Evolutionary conservation across 2,113 vertebrate species (phyloP), one percentile per base, ranked within the genome.

Genomic region (Euleptes europaea): DNA sequence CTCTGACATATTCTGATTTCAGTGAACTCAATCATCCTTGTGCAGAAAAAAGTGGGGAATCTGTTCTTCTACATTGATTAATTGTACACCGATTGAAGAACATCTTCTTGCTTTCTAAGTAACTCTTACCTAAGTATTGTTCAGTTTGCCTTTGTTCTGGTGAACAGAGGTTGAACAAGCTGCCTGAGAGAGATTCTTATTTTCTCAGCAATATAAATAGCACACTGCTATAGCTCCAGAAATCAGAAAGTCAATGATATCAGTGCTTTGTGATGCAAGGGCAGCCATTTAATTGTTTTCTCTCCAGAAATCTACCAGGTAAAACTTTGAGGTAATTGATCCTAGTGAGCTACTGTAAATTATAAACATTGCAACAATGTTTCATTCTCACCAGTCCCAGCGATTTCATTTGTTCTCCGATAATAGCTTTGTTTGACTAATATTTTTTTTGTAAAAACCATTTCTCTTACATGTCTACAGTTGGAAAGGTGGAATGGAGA

Each of bases 331-430:
- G 35, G 63, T 69, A 91, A 91, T 33, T 89, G 78, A 60, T 70
- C 69, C 47, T 44, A 88, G 89, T 15, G 38, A 88, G 89, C n/a
- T 8, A 28, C 73, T 69, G 57, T 88, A 5, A 90, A 87, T 80
- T 83, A 89, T 79, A 92, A 94, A 91, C 92, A 90, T 69, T 87
- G 83, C 80, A 92, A 93, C 51, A n/a, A 91, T 92, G 91, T 88
- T 93, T 90, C 85, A 49, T 67, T 92, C 79, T 84, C 76, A 84
- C 91, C 60, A 28, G 26, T 88, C 84, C 71, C 82, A 90, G 85
- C 91, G 88, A 93, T 44, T 88, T 84, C 74, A 83, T 60, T 78
- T 81, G 75, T 75, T 93, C 63, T 54, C 84, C 89, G 89, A 82
- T 75, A 84, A 84, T 85, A 81, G 86, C 89, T 86, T 92, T 89